A percentile compares a stretch with the other conserved stretches of the same genome.
Conservation (phyloP, 2,113 vertebrate genomes). For the Pantherophis guttatus region DNA sequence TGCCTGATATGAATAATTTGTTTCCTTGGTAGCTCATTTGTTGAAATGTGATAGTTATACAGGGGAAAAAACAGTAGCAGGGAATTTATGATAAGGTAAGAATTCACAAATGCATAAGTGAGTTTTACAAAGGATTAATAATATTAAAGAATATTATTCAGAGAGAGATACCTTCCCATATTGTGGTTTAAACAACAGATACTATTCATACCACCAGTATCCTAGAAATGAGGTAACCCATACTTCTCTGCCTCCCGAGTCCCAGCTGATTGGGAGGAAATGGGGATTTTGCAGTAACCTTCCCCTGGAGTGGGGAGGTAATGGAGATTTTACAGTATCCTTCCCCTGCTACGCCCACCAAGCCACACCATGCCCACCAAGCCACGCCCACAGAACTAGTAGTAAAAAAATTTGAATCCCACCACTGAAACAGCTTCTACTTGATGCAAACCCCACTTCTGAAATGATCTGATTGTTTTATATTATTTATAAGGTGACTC, state of each 20-base stretch:
- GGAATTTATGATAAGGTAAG: neutral
- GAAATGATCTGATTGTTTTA: neutral
- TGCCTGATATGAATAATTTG: neutral
- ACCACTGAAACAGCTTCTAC: neutral
- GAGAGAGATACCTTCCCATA: neutral
- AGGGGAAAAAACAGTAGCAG: neutral
- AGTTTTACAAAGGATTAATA: neutral
- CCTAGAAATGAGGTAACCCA: neutral
- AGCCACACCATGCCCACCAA: too few relatives aligned
- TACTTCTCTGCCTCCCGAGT: neutral
- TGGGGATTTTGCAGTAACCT: too few relatives aligned
- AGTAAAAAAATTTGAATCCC: too few relatives aligned
- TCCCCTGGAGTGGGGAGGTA: too few relatives aligned
- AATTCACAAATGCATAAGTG: neutral
- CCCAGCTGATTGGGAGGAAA: too few relatives aligned
- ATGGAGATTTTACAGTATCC: too few relatives aligned
- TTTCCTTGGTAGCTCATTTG: neutral
- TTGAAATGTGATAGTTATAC: neutral
- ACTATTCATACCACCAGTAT: neutral
- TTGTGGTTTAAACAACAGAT: neutral
- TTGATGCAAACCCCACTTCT: neutral
- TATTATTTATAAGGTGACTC: neutral
- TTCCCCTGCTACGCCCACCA: too few relatives aligned
- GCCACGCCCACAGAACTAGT: too few relatives aligned
- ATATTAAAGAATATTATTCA: neutral